These are phyloP conservation scores for Epizoanthus illoricatus DNA, from an alignment of 92 coral and sea anemone genomes.

Conservation along the genomic window DNA sequence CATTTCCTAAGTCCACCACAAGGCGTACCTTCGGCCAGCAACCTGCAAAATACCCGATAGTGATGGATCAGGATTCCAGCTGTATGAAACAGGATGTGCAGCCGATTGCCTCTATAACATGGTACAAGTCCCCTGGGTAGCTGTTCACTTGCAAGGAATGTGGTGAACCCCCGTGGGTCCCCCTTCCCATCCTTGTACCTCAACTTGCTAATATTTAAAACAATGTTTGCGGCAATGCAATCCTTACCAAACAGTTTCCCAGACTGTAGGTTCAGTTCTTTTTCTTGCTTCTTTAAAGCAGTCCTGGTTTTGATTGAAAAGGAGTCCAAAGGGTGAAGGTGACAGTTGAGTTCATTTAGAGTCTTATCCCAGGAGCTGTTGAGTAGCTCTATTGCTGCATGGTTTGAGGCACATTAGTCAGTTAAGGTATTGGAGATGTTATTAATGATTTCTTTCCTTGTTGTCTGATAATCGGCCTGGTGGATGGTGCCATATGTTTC, in stretches of 20 bases:
- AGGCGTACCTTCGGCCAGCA: not conserved
- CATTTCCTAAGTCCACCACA: conserved; percentile 11
- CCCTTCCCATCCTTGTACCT: conserved; percentile 6
- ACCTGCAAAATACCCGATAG: not conserved
- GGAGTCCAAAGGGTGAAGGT: conserved; percentile 25
- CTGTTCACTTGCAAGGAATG: conserved; percentile 9
- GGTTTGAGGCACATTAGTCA: not conserved
- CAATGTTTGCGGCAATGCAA: conserved; percentile 15
- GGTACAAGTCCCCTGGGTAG: conserved; percentile 7
- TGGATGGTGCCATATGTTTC: not conserved
- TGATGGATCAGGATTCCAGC: conserved; percentile 2
- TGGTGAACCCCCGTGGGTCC: conserved; percentile 21
- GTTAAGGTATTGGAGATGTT: not conserved
- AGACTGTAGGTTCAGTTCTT: not conserved
- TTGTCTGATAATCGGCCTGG: conserved; percentile 1
- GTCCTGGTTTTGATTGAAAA: conserved; percentile 4
- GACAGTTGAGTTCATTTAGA: conserved; percentile 7
- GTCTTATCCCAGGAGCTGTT: not conserved
- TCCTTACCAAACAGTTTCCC: conserved; percentile 17
- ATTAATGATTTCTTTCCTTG: not conserved
- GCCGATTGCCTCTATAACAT: conserved; percentile 6
- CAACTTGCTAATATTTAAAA: not conserved
- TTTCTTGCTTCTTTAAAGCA: conserved; percentile 17
- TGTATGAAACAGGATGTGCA: conserved; percentile 3
- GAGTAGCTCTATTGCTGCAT: conserved; percentile 10